phyloP scores from a whole-genome alignment of 2,888 invertebrate species.

The Schizaphis graminum region DNA sequence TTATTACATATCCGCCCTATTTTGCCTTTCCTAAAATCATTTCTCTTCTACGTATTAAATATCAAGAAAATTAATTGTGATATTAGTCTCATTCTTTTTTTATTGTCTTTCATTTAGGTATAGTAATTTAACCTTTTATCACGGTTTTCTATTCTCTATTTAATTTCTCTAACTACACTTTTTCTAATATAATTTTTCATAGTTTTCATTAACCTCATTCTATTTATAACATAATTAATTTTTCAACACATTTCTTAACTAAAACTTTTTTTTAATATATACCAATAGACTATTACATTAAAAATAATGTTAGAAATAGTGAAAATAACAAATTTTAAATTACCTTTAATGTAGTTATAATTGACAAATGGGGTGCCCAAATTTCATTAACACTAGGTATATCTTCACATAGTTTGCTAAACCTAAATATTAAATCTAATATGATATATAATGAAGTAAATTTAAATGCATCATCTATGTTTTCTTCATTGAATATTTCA shows the following conservation, averaged over 20 bases:
- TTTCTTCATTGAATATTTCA: slow-evolving; percentile 56
- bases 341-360: slow-evolving; percentile 57
- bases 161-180: no score
- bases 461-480: slow-evolving; percentile 71
- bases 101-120: not conserved
- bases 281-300: not conserved
- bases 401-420: slow-evolving; percentile 49
- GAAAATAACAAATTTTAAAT: not conserved
- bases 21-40: not conserved
- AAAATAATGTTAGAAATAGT: not conserved
- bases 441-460: slow-evolving; percentile 48
- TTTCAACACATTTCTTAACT: not conserved
- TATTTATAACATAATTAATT: not conserved
- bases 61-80: not conserved
- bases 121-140: not conserved
- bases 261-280: not conserved
- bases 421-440: slow-evolving; percentile 53
- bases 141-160: not conserved
- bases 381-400: slow-evolving; percentile 56
- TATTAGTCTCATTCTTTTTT: not conserved
- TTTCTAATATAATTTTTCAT: not conserved
- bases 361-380: slow-evolving; percentile 54
- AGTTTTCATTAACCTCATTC: not conserved
- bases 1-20: not conserved
- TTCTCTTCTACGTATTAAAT: not conserved